phyloP scores from a whole-genome alignment of 2,113 vertebrate species.

The Alligator mississippiensis region DNA sequence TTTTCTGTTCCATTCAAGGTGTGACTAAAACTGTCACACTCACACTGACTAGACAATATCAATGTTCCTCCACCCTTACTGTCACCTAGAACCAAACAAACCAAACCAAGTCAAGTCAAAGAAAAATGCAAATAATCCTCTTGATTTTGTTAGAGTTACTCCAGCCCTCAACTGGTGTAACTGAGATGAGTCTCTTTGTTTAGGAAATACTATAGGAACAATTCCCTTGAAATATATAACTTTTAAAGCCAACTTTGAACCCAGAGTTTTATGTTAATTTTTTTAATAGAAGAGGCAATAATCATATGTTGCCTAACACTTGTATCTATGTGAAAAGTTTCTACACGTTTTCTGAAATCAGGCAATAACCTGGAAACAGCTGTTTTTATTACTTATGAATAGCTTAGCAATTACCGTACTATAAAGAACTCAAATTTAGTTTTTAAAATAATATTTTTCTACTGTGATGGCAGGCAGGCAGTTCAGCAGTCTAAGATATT shows the following conservation, averaged over 20 bases:
- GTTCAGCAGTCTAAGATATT: constrained; percentile 35
- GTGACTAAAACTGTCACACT: neutral
- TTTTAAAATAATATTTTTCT: constrained; percentile 17
- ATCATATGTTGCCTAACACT: neutral
- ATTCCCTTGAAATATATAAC: neutral
- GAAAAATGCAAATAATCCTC: neutral
- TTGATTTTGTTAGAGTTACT: neutral
- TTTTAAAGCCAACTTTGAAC: constrained; percentile 3
- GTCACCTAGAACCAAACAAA: neutral
- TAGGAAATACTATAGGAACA: neutral
- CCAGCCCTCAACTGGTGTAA: neutral
- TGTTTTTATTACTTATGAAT: neutral
- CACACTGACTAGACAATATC: neutral
- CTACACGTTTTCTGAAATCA: constrained; percentile 26
- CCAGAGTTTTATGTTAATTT: neutral
- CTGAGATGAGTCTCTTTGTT: neutral
- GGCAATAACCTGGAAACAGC: neutral
- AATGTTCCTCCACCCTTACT: neutral
- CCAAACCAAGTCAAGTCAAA: neutral
- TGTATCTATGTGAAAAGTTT: neutral
- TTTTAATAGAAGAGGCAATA: neutral
- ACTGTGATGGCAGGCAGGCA: neutral
- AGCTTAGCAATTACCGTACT: neutral
- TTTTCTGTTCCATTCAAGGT: neutral
- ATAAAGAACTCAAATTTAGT: neutral